Conservation (phyloP, 2,113 vertebrate genomes). For the Oncorhynchus mykiss region DNA sequence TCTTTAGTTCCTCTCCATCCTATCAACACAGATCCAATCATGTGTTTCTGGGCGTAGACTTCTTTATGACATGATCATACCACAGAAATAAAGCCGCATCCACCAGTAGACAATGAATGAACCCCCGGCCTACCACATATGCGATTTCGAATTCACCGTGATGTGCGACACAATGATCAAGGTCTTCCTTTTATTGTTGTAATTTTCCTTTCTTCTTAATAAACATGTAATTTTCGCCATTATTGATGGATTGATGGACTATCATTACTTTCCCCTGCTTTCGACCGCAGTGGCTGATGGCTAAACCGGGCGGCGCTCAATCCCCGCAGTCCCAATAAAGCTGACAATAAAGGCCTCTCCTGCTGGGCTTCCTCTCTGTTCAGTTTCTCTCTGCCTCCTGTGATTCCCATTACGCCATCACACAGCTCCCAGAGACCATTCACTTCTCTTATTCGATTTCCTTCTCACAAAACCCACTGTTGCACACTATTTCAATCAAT, state of each 20-base stretch:
- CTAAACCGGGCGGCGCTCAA: constrained; percentile 52
- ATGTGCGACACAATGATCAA: not conserved
- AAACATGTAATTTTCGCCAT: constrained; percentile 52
- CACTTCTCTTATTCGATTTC: constrained; percentile 5
- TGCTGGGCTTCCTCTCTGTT: constrained; percentile 10
- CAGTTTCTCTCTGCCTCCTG: constrained; percentile 53
- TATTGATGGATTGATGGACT: constrained; percentile 56
- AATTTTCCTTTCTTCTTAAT: constrained; percentile 49
- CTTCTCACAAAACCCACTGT: constrained; percentile 35
- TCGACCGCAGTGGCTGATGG: constrained; percentile 40
- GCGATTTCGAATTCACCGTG: constrained; percentile 19
- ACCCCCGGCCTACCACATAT: not conserved
- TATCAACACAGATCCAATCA: no score
- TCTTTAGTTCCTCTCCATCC: no score
- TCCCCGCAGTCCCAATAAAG: constrained; percentile 56
- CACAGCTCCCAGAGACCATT: constrained; percentile 48
- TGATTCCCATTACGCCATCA: constrained; percentile 69
- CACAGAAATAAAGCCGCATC: constrained; percentile 20
- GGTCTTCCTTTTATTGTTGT: constrained; percentile 40
- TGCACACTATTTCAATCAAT: constrained; percentile 55
- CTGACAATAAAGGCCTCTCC: constrained; percentile 43
- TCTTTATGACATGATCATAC: not conserved
- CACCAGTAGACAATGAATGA: constrained; percentile 5
- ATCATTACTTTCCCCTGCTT: constrained; percentile 42
- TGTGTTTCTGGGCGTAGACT: no score